These are phyloP conservation scores for Peromyscus attwateri DNA, from an alignment of 2,797 vertebrate genomes.

Conservation along the genomic window DNA sequence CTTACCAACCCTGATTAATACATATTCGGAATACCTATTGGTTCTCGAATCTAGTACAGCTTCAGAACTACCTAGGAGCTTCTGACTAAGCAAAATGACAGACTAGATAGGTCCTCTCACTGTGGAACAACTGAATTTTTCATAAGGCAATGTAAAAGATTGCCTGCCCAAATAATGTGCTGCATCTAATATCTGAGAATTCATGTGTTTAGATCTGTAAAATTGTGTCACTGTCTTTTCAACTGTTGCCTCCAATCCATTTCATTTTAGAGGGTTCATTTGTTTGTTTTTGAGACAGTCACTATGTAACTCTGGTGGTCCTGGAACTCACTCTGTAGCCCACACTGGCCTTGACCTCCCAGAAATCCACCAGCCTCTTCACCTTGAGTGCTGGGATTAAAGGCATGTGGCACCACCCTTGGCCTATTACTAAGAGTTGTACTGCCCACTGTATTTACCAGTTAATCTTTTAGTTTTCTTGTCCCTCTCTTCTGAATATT, in stretches of 20 bases:
- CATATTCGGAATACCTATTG: background rate
- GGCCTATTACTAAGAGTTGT: background rate
- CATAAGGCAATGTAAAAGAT: background rate
- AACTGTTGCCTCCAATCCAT: background rate
- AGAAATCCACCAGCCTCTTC: background rate
- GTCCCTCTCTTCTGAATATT: background rate
- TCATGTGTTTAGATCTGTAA: background rate
- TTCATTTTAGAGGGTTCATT: background rate
- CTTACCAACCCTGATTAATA: background rate
- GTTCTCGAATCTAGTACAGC: background rate
- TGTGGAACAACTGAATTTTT: background rate
- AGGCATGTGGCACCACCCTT: background rate
- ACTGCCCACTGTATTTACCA: background rate
- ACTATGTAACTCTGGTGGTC: background rate
- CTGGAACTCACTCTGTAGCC: background rate
- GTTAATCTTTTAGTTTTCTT: background rate
- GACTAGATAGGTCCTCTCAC: background rate
- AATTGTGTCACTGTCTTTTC: background rate
- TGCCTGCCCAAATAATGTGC: background rate
- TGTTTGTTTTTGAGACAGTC: background rate
- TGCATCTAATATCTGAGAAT: conserved; percentile 22
- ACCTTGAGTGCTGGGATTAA: background rate
- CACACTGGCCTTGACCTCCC: background rate
- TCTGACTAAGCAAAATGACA: background rate
- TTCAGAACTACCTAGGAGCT: background rate